Conservation (phyloP, 1,140 invertebrate species). For the Plutomurus gul region DNA sequence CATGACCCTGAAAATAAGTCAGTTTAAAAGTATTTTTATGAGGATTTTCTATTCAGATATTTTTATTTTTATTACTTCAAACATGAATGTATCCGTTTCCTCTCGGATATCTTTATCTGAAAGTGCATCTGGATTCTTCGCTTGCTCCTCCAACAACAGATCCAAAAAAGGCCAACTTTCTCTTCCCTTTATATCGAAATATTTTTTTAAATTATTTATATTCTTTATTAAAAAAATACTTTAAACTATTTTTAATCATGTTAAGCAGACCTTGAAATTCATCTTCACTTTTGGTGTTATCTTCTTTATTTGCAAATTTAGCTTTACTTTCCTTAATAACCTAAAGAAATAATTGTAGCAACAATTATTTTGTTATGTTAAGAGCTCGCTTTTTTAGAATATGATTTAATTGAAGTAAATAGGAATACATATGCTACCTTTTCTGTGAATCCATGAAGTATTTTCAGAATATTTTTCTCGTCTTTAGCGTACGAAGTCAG, state of each 20-base stretch:
- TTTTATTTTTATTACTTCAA: conserved; percentile 60
- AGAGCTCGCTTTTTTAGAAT: background rate
- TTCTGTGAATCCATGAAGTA: conserved; percentile 37
- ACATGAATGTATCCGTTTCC: conserved; percentile 75
- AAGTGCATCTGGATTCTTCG: conserved; percentile 62
- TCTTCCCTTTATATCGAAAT: conserved; percentile 48
- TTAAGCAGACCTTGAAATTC: too few relatives aligned
- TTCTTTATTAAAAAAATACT: too few relatives aligned
- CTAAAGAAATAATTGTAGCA: too few relatives aligned
- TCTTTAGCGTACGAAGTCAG: conserved; percentile 54
- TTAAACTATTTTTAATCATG: too few relatives aligned
- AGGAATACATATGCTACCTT: too few relatives aligned
- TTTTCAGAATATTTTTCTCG: conserved; percentile 41
- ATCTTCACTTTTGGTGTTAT: too few relatives aligned
- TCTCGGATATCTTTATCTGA: conserved; percentile 71
- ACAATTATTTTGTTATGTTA: background rate
- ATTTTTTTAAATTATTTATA: background rate
- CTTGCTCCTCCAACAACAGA: conserved; percentile 68
- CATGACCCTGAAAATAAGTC: conserved; percentile 30
- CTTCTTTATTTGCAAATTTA: too few relatives aligned
- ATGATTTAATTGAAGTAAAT: too few relatives aligned
- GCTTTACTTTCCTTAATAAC: too few relatives aligned
- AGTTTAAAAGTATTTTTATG: background rate
- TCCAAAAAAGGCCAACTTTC: conserved; percentile 75
- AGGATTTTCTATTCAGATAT: conserved; percentile 60